phyloP scores from a whole-genome alignment of 2,888 invertebrate genomes.

The Orchesella flavescens region DNA sequence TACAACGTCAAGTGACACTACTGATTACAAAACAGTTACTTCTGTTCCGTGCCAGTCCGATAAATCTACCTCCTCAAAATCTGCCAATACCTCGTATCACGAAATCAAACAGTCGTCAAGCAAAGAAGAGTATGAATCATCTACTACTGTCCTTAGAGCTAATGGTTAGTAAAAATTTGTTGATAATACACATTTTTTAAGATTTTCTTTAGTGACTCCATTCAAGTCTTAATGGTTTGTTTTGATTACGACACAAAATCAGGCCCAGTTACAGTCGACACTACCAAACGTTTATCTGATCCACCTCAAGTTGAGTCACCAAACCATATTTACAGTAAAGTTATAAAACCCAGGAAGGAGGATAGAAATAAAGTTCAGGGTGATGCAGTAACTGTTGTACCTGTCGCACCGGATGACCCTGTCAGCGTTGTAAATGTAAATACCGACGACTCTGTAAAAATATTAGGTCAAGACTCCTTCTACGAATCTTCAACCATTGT shows the following conservation, averaged over 20 bases:
- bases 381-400: constrained; percentile 71
- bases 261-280: constrained; percentile 37
- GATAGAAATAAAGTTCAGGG: constrained; percentile 21
- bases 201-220: too few relatives aligned
- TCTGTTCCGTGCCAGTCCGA: constrained; percentile 50
- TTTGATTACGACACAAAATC: not conserved
- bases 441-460: constrained; percentile 66
- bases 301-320: constrained; percentile 11
- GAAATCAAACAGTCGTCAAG: constrained; percentile 4
- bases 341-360: constrained; percentile 51
- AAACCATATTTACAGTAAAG: constrained; percentile 58
- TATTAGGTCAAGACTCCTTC: constrained; percentile 52
- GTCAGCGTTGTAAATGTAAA: constrained; percentile 69
- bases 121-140: constrained; percentile 6
- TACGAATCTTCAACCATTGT: constrained; percentile 66
- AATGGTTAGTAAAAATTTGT: constrained; percentile 39
- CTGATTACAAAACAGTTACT: constrained; percentile 35
- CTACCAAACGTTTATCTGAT: constrained; percentile 24
- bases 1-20: constrained; percentile 24
- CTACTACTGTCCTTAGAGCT: constrained; percentile 23
- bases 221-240: not conserved
- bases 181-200: not conserved
- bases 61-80: constrained; percentile 39
- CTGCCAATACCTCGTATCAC: constrained; percentile 3
- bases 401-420: constrained; percentile 68